phyloP scores from a whole-genome alignment of 2,888 invertebrate genomes.

The Apodemia duryi region DNA sequence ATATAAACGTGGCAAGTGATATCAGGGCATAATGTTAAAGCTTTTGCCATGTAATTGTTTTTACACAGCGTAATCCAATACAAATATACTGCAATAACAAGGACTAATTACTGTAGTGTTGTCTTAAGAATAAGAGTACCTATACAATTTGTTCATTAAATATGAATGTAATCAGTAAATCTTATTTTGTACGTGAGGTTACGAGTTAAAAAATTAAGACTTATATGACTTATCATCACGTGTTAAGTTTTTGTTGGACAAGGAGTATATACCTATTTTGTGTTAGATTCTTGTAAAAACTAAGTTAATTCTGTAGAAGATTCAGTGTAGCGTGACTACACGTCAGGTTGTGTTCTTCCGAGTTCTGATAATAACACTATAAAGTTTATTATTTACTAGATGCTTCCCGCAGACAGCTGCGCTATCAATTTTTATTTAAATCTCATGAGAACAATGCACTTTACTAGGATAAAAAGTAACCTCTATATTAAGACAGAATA shows the following conservation, averaged over 20 bases:
- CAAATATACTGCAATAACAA: neutral
- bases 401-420: neutral
- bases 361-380: conserved; percentile 37
- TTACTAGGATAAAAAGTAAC: too few relatives aligned
- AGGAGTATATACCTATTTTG: neutral
- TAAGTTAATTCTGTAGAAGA: conserved; percentile 26
- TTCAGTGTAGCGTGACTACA: conserved; percentile 49
- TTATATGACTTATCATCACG: neutral
- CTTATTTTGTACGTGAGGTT: neutral
- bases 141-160: neutral
- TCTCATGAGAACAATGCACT: too few relatives aligned
- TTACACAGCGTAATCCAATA: neutral
- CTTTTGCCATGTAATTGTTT: neutral
- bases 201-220: neutral
- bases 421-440: too few relatives aligned
- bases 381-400: neutral
- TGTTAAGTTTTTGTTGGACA: neutral
- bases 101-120: neutral
- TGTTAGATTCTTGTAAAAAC: conserved; percentile 3
- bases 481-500: too few relatives aligned
- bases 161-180: neutral
- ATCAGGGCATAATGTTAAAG: neutral
- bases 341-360: conserved; percentile 42
- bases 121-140: neutral
- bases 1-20: conserved; percentile 12